Conservation (phyloP, 2,888 invertebrate species). For the Chydorus sphaericus region DNA sequence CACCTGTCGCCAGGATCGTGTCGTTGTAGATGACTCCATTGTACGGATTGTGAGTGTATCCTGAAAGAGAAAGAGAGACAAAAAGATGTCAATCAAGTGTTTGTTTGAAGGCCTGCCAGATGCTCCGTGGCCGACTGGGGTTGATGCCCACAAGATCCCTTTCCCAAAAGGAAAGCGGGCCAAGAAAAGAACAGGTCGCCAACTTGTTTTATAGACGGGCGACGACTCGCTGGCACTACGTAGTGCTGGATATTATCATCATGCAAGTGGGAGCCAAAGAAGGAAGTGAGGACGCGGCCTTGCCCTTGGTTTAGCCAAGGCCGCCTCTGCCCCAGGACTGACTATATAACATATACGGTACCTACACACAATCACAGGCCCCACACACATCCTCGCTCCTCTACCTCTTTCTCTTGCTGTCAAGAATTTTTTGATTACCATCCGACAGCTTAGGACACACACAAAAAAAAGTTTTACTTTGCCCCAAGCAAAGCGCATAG, state of each 20-base stretch:
- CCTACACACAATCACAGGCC: neutral
- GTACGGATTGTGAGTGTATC: slow-evolving; percentile 87
- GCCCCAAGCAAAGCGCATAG: too few relatives aligned
- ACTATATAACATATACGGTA: neutral
- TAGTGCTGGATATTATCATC: too few relatives aligned
- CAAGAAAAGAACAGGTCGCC: too few relatives aligned
- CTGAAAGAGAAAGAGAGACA: slow-evolving; percentile 30
- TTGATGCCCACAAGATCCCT: neutral
- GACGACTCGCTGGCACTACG: too few relatives aligned
- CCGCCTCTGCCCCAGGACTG: neutral
- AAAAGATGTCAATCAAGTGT: neutral
- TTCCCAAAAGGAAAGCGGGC: too few relatives aligned
- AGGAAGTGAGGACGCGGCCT: slow-evolving; percentile 6
- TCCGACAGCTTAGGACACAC: too few relatives aligned
- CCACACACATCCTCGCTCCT: neutral
- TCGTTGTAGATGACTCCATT: slow-evolving; percentile 97
- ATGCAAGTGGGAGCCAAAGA: neutral
- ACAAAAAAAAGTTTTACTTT: too few relatives aligned
- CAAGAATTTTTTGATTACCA: too few relatives aligned
- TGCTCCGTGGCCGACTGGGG: neutral
- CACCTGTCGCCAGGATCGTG: slow-evolving; percentile 98
- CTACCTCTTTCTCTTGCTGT: neutral
- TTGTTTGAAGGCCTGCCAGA: neutral
- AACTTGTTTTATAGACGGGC: too few relatives aligned
- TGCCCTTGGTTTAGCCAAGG: neutral